Conservation (phyloP, 2,797 vertebrate species). For the Iguana delicatissima region DNA sequence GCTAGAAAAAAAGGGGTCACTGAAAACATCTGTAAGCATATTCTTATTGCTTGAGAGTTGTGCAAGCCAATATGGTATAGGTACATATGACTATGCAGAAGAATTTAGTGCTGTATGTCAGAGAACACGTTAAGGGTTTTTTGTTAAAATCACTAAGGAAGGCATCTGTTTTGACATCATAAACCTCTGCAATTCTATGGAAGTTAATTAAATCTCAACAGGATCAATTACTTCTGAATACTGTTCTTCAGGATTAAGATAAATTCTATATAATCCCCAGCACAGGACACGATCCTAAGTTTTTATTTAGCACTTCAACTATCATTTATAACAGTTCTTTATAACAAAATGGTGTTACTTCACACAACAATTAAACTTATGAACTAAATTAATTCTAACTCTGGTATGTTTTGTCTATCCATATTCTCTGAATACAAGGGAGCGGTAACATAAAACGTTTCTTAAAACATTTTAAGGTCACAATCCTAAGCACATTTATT, state of each 20-base stretch:
- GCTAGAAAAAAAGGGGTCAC: no score
- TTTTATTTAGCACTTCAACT: constrained; percentile 59
- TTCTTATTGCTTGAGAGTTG: no score
- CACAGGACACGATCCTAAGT: neutral
- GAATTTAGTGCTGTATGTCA: no score
- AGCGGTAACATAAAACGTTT: constrained; percentile 24
- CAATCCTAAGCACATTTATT: constrained; percentile 48
- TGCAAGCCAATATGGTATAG: no score
- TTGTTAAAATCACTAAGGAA: no score
- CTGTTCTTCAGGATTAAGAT: neutral
- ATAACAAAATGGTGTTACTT: constrained; percentile 23
- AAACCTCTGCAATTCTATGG: neutral
- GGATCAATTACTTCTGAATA: neutral
- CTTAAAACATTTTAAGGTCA: constrained; percentile 53
- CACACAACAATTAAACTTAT: constrained; percentile 19
- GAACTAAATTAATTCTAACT: constrained; percentile 17
- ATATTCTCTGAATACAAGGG: constrained; percentile 31
- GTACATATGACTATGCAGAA: no score
- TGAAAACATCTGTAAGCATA: no score
- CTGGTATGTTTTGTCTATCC: neutral
- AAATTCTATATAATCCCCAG: constrained; percentile 23
- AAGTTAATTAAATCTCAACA: neutral
- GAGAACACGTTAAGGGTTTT: no score
- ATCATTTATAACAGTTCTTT: constrained; percentile 42
- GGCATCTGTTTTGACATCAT: neutral